These are phyloP conservation scores for Neodiprion virginianus DNA, from an alignment of 1,140 invertebrate species.

Conservation along the genomic window DNA sequence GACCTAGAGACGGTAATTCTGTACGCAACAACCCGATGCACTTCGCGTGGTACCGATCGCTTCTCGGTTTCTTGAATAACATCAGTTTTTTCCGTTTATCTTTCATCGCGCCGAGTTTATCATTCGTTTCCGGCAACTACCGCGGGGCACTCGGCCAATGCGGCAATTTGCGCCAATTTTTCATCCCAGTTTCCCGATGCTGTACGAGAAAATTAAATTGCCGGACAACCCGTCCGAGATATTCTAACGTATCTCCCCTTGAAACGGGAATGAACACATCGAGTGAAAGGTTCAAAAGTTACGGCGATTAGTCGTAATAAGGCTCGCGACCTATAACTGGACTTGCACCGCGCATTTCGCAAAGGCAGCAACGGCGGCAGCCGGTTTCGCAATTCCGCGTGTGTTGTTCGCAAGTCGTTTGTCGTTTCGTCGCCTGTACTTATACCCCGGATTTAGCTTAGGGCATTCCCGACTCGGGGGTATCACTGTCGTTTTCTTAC, in stretches of 20 bases:
- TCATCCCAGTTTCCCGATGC: no score
- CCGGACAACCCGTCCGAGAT: no score
- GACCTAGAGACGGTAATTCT: constrained; percentile 43
- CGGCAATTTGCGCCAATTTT: no score
- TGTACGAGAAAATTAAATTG: no score
- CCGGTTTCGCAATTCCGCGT: background rate
- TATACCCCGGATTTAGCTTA: background rate
- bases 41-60: background rate
- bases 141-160: no score
- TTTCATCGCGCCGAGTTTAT: background rate
- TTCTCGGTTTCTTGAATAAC: background rate
- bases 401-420: background rate
- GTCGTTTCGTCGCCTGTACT: background rate
- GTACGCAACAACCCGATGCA: constrained; percentile 9
- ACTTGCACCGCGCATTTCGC: background rate
- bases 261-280: background rate
- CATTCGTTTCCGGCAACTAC: constrained; percentile 1
- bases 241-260: background rate
- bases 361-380: background rate
- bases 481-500: background rate
- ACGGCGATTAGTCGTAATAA: constrained; percentile 5
- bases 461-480: no score
- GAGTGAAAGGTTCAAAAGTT: constrained; percentile 7
- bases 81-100: background rate
- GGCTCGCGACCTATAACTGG: background rate